Base-by-base conservation (phyloP, 2,797 vertebrate species). In the Sciurus vulgaris region DNA sequence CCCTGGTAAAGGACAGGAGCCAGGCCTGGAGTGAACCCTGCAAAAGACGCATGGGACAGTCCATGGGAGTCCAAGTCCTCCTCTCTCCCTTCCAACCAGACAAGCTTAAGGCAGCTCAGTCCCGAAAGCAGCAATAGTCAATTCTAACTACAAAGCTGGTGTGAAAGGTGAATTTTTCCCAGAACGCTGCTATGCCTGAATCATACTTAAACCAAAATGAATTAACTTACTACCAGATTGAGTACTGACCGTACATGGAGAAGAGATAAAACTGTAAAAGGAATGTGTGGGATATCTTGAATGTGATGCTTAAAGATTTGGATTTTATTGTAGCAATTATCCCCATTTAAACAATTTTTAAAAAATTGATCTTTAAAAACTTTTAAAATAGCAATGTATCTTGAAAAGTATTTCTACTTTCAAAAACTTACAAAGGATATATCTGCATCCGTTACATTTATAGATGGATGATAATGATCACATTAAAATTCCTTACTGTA, bases 361-460 rank as follows among this genome's bases (percentile, higher is more conserved):
- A 93, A n/a, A 44, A 49, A 92, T 11, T 79, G 26, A 76, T 56
- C 8, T 72, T 94, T 65, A 73, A n/a, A 95, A 77, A 17, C 44
- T 86, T 20, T 56, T 83, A 84, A 91, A 76, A 56, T 24, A 7
- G 63, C 9, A 44, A 0, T 49, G 2, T 76, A 72, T 54, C n/a
- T 78, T 92, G 26, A 84, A 94, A 95, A 88, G 20, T 78, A 95
- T 78, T 84, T 73, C 88, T 76, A 85, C 5, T 88, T 3, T 24
- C 35, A 95, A 97, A 77, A 92, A 74, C 61, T 86, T 65, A 81
- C 30, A 63, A 20, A 90, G 38, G 38, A 67, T 65, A 73, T 24
- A 74, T 69, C 38, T 65, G 2, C 26, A 79, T 84, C 81, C 92
- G 76, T 6, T 30, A 51, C 63, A 47, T 63, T 89, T 91, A 93